Conservation (phyloP, 2,888 invertebrate species). For the Polydesmus complanatus region DNA sequence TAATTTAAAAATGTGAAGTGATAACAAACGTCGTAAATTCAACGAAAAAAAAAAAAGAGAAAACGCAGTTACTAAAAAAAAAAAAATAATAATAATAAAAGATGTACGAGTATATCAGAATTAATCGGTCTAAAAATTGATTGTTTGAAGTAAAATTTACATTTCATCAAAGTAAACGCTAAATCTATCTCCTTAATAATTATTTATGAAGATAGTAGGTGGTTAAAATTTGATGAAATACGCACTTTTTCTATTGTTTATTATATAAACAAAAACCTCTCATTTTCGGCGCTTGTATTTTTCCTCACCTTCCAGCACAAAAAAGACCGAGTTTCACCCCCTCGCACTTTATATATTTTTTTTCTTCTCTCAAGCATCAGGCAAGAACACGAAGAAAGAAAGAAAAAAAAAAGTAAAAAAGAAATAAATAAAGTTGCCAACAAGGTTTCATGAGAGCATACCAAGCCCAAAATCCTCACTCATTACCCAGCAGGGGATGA, state of each 20-base stretch:
- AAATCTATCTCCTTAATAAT: background rate
- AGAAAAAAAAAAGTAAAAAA: background rate
- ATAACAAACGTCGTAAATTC: no score
- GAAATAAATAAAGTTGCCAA: background rate
- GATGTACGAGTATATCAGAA: no score
- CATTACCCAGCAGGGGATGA: background rate
- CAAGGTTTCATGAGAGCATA: background rate
- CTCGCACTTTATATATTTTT: no score
- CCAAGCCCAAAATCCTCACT: background rate
- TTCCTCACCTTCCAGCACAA: background rate
- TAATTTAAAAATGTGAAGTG: no score
- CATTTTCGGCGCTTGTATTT: background rate
- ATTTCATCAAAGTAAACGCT: background rate
- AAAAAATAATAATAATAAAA: no score
- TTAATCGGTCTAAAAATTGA: no score
- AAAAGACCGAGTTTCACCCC: no score
- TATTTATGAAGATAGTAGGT: background rate
- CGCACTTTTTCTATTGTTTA: background rate
- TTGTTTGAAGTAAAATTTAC: no score
- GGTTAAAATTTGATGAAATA: background rate
- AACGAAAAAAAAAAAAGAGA: no score
- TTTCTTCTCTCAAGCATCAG: background rate
- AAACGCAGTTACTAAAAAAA: no score
- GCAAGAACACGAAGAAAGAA: background rate
- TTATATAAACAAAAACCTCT: background rate